Conservation (phyloP, 2,797 vertebrate genomes). For the Erithacus rubecula region DNA sequence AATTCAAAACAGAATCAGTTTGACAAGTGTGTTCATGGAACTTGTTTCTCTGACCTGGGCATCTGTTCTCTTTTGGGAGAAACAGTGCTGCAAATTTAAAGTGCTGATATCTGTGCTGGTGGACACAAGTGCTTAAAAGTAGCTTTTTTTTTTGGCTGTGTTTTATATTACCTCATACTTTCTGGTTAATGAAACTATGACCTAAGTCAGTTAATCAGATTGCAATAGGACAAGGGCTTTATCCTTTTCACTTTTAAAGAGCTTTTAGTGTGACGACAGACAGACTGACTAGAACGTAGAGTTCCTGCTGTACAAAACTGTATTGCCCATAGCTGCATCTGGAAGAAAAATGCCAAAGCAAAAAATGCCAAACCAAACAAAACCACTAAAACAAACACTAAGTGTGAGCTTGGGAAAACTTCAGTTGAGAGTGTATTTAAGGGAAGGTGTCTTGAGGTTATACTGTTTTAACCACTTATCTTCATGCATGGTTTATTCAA, state of each 20-base stretch:
- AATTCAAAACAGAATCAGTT: conserved; percentile 44
- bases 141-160: conserved; percentile 12
- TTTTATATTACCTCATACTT: not conserved
- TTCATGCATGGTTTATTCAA: not conserved
- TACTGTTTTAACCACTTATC: not conserved
- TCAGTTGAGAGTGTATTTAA: not conserved
- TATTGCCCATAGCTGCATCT: not conserved
- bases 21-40: not conserved
- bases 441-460: not conserved
- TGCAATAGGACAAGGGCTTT: not conserved
- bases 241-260: not conserved
- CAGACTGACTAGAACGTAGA: not conserved
- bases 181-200: not conserved
- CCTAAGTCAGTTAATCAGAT: not conserved
- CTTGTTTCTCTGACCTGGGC: not conserved
- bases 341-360: not conserved
- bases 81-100: conserved; percentile 29
- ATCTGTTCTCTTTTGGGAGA: conserved; percentile 53
- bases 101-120: not conserved
- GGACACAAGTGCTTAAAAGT: conserved; percentile 13
- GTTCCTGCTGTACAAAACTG: not conserved
- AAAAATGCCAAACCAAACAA: not conserved
- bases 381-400: not conserved
- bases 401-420: not conserved
- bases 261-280: not conserved